phyloP scores from a whole-genome alignment of 23 tunicate species.

The Oikopleura dioica region DNA sequence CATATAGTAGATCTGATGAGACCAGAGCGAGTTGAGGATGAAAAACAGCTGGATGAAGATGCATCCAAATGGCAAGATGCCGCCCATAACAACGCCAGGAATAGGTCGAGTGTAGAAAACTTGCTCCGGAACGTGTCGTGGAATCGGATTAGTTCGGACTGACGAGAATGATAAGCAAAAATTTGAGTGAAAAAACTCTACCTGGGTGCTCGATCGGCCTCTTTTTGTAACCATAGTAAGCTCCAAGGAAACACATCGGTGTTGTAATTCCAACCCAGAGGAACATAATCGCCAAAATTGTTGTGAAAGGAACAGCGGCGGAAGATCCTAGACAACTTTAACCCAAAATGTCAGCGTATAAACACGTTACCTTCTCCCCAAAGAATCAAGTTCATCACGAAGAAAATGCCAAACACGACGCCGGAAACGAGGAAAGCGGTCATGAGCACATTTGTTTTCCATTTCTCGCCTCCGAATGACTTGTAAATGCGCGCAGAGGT shows the following conservation, averaged over 20 bases:
- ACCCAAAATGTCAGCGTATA: no score
- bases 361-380: slow-evolving; percentile 90
- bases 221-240: slow-evolving; percentile 69
- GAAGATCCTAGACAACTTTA: no score
- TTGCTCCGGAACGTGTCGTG: slow-evolving; percentile 85
- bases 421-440: slow-evolving; percentile 88
- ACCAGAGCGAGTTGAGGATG: slow-evolving; percentile 92
- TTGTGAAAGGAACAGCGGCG: slow-evolving; percentile 93
- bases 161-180: not conserved
- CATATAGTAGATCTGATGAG: slow-evolving; percentile 98
- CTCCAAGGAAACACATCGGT: slow-evolving; percentile 85
- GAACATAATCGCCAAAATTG: slow-evolving; percentile 62
- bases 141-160: slow-evolving; percentile 72
- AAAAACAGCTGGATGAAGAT: slow-evolving; percentile 94
- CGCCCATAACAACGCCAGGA: slow-evolving; percentile 81
- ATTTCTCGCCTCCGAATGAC: slow-evolving; percentile 73
- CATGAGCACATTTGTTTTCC: slow-evolving; percentile 95
- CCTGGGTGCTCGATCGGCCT: slow-evolving; percentile 17
- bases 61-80: slow-evolving; percentile 93
- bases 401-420: slow-evolving; percentile 51
- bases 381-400: slow-evolving; percentile 78
- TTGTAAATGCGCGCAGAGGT: slow-evolving; percentile 69
- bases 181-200: not conserved
- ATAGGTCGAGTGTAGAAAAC: slow-evolving; percentile 51
- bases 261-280: slow-evolving; percentile 92